phyloP scores from a whole-genome alignment of 2,888 invertebrate species.

The Agonopterix subpropinquella region DNA sequence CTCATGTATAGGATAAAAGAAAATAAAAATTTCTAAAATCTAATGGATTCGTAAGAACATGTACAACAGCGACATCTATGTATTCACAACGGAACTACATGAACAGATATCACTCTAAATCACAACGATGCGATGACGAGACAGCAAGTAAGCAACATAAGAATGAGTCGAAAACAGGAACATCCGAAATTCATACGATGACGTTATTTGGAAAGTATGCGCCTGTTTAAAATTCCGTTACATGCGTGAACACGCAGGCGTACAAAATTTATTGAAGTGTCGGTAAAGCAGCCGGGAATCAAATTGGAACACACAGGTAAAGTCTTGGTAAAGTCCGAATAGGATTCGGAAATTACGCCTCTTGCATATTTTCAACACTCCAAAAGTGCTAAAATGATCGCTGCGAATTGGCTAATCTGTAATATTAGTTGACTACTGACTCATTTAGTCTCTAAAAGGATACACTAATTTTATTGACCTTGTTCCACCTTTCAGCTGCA shows the following conservation, averaged over 20 bases:
- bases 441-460: conserved; percentile 14
- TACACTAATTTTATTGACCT: conserved; percentile 45
- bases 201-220: conserved; percentile 67
- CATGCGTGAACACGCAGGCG: conserved; percentile 20
- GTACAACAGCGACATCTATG: conserved; percentile 37
- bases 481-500: conserved; percentile 22
- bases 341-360: no score
- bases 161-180: conserved; percentile 19
- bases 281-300: no score
- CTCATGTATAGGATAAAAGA: not conserved
- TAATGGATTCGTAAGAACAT: not conserved
- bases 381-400: no score
- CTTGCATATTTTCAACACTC: no score
- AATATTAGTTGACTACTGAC: conserved; percentile 1
- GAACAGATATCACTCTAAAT: not conserved
- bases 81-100: conserved; percentile 8
- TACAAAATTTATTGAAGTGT: conserved; percentile 1
- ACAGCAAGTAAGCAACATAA: not conserved
- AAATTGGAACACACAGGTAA: no score
- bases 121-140: not conserved
- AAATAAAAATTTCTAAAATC: not conserved
- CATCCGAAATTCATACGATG: conserved; percentile 50
- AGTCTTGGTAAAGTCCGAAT: no score
- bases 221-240: conserved; percentile 56
- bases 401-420: no score